Evolutionary conservation across 2,888 invertebrate genomes (phyloP).

Genomic region (Apodemia duryi): DNA sequence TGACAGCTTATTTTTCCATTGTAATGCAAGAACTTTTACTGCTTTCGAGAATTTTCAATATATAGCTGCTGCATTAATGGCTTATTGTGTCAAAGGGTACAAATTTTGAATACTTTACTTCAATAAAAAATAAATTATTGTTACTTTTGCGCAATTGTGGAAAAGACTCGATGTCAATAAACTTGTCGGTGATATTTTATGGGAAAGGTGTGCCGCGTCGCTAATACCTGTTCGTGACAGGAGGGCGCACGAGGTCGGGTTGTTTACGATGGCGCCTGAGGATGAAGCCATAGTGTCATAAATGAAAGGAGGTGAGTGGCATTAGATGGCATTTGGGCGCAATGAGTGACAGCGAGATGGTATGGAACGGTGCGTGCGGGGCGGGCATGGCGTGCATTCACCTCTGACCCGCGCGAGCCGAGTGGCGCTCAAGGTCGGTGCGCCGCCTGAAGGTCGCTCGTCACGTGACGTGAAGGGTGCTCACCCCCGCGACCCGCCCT

Average conservation of each 20-base stretch:
- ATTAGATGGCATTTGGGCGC: slow-evolving; percentile 44
- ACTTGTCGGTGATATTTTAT: slow-evolving; percentile 77
- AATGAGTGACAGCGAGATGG: slow-evolving; percentile 37
- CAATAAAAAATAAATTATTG: slow-evolving; percentile 16
- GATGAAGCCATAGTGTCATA: slow-evolving; percentile 53
- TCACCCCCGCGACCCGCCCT: slow-evolving; percentile 39
- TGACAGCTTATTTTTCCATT: slow-evolving; percentile 48
- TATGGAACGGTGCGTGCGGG: slow-evolving; percentile 42
- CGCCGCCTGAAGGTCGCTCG: slow-evolving; percentile 67
- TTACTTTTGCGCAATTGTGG: slow-evolving; percentile 64
- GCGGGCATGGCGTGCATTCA: slow-evolving; percentile 65
- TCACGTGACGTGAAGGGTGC: slow-evolving; percentile 72
- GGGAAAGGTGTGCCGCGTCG: slow-evolving; percentile 77
- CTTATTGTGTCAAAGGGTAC: slow-evolving; percentile 42
- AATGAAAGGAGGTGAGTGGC: slow-evolving; percentile 62
- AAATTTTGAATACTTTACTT: slow-evolving; percentile 37
- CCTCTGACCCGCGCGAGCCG: slow-evolving; percentile 78
- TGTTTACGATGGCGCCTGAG: slow-evolving; percentile 45
- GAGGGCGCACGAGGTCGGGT: slow-evolving; percentile 55
- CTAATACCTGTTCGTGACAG: slow-evolving; percentile 67
- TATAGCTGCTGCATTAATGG: slow-evolving; percentile 60
- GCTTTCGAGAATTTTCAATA: slow-evolving; percentile 60
- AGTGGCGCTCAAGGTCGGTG: slow-evolving; percentile 75
- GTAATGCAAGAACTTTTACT: slow-evolving; percentile 48
- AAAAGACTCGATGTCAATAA: slow-evolving; percentile 76